Percentiles rank a stretch among this genome's conserved stretches.
These are phyloP conservation scores for Cetoscarus ocellatus DNA, from an alignment of 2,797 vertebrate species.

Conservation along the genomic window DNA sequence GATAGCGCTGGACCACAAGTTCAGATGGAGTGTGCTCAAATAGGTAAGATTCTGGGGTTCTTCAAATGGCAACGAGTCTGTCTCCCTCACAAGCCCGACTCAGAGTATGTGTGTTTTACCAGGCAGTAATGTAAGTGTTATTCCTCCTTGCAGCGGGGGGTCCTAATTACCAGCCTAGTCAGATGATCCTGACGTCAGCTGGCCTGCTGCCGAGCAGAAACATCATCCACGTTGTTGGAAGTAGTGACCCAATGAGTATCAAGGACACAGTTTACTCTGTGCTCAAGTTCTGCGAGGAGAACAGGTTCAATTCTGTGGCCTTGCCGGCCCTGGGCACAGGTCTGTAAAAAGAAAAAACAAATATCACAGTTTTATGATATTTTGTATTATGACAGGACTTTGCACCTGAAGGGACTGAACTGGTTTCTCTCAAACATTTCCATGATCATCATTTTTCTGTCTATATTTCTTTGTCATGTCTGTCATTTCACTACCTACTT, in stretches of 20 bases:
- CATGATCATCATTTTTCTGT: too few species aligned
- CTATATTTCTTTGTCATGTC: too few species aligned
- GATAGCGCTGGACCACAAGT: slow-evolving; percentile 85
- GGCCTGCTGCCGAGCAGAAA: slow-evolving; percentile 83
- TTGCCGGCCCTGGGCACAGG: slow-evolving; percentile 96
- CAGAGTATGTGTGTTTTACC: too few species aligned
- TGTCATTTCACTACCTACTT: too few species aligned
- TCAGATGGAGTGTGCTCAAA: slow-evolving; percentile 74
- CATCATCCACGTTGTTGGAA: slow-evolving; percentile 89
- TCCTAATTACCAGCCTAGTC: slow-evolving; percentile 41
- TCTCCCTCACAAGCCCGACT: too few species aligned
- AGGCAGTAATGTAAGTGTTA: too few species aligned
- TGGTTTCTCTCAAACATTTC: too few species aligned
- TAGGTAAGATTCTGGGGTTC: slow-evolving; percentile 76
- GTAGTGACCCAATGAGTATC: slow-evolving; percentile 55
- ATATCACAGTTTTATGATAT: too few species aligned
- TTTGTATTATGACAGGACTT: too few species aligned
- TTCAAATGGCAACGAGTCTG: too few species aligned
- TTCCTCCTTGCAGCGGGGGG: slow-evolving; percentile 42
- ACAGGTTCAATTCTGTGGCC: slow-evolving; percentile 80
- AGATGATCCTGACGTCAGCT: slow-evolving; percentile 82
- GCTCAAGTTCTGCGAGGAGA: slow-evolving; percentile 83
- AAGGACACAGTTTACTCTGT: slow-evolving; percentile 76
- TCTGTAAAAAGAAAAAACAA: slow-evolving; percentile 41
- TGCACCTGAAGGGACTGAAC: too few species aligned